phyloP scores from a whole-genome alignment of 2,113 vertebrate species.

The Leucosticte australis region DNA sequence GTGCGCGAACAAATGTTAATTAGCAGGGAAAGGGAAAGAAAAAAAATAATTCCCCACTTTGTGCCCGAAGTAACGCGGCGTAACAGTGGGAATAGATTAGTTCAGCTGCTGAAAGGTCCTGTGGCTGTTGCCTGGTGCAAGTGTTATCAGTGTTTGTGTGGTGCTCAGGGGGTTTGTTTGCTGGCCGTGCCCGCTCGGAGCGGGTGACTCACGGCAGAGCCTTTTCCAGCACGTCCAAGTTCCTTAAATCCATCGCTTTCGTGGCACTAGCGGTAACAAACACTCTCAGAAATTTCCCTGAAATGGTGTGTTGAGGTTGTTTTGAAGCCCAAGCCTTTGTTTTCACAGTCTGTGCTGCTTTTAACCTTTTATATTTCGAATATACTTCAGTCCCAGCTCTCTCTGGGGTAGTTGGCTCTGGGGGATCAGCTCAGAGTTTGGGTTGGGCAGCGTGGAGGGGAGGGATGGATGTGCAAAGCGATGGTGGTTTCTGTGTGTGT shows the following conservation, averaged over 20 bases:
- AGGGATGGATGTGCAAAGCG: background rate
- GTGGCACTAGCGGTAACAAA: background rate
- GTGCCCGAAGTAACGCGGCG: background rate
- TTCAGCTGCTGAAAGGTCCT: slow-evolving; percentile 35
- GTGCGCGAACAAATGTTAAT: slow-evolving; percentile 60
- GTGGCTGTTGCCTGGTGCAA: background rate
- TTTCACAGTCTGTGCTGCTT: background rate
- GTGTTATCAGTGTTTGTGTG: slow-evolving; percentile 46
- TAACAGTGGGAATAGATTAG: slow-evolving; percentile 58
- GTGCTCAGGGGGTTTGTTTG: slow-evolving; percentile 21
- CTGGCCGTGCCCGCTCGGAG: background rate
- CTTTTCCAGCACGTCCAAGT: background rate
- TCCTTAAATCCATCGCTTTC: background rate
- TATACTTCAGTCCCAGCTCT: rapidly evolving
- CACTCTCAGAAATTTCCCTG: background rate
- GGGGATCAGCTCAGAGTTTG: background rate
- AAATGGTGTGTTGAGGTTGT: background rate
- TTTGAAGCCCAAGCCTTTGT: slow-evolving; percentile 15
- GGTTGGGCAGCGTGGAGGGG: background rate
- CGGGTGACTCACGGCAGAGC: slow-evolving; percentile 26
- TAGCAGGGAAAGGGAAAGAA: background rate
- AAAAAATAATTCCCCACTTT: background rate
- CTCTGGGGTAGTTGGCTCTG: rapidly evolving
- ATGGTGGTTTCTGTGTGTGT: background rate
- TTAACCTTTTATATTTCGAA: background rate